Base-by-base conservation (phyloP, 2,797 vertebrate species). In the Coendou prehensilis region DNA sequence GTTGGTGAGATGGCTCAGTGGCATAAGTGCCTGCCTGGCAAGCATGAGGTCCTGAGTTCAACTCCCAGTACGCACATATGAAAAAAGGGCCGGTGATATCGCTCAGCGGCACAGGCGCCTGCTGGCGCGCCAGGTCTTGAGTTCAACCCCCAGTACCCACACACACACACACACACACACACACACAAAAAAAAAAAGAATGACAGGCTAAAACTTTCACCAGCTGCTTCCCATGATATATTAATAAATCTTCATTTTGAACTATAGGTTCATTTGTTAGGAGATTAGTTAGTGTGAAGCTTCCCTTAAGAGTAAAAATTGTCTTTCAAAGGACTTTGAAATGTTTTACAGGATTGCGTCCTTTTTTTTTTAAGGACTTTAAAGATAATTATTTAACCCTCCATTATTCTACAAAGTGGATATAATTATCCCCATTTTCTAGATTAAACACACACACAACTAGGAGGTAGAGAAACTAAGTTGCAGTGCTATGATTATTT, bases 191-290 rank as follows among this genome's bases (percentile, higher is more conserved):
- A 41, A 41, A 41, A 41, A 41, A 41, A 41, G 2, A 2, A 81
- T 87, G 75, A 63, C 6, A 59, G 47, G n/a, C 4, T n/a, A 83
- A 71, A 95, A 64, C 2, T 41, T 41, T 90, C 30, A 45, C 63
- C 81, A 80, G 80, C 13, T 76, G 33, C 81, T 96, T 20, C 33
- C 52, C 22, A 57, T 71, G 30, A 78, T 45, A 93, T 2, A 9
- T 81, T 81, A 87, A 87, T 17, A 52, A 87, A 81, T 76, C 33
- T 79, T 82, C 18, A 81, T 57, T 94, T 78, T 85, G 82, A 94
- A n/a, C 20, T 69, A 41, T 50, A 73, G 22, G 85, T 61, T 11
- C 20, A 33, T 41, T 71, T 90, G 52, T 89, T 89, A 91, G 50
- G 54, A 50, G 47, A 78, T 73, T 76, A 88, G 45, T 78, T 52